Evolutionary conservation across 2,888 invertebrate genomes (phyloP), one percentile per base, ranked within the genome.

Genomic region (Gymnosoma rotundatum): DNA sequence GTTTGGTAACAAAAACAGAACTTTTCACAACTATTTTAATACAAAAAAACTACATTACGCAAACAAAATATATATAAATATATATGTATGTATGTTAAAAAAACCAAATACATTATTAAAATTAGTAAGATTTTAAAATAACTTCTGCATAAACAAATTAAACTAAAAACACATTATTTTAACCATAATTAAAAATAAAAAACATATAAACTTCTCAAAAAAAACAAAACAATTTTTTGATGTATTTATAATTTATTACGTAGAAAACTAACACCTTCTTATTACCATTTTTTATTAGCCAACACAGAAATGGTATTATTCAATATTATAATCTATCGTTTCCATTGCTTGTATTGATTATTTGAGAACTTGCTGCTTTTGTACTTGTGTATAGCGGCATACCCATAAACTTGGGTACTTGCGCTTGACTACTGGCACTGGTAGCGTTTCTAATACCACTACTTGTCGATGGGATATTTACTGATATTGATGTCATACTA

Each of bases 371-470:
- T 9, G 67, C 14, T 10, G 87, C 58, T 52, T 89, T 88, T 0
- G 79, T 42, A 84, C 86, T 91, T 0, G 93, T 93, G 90, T 94
- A 95, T 69, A 96, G 92, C 14, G 96, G 96, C 94, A 96, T 95
- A 58, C 97, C 96, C 96, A 97, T 96, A 88, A 97, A 97, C 82
- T 92, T 94, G 9, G 95, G 94, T 80, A 91, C 89, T 86, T 90
- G 90, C 0, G 75, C 6, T 61, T 87, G 89, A 32, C 21, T 63
- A 16, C 50, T 80, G n/a, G 61, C 42, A 38, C 72, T 50, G n/a
- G 69, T 85, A 86, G 63, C 79, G 87, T 69, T 89, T 88, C 76
- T 81, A 86, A 66, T 87, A 45, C 73, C 79, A 54, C 86, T 86
- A 83, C 89, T 91, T 7, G 91, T 89, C 64, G 91, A 61, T 18